Conservation (phyloP, 2,888 invertebrate genomes). For the Drosophila vallismaia region DNA sequence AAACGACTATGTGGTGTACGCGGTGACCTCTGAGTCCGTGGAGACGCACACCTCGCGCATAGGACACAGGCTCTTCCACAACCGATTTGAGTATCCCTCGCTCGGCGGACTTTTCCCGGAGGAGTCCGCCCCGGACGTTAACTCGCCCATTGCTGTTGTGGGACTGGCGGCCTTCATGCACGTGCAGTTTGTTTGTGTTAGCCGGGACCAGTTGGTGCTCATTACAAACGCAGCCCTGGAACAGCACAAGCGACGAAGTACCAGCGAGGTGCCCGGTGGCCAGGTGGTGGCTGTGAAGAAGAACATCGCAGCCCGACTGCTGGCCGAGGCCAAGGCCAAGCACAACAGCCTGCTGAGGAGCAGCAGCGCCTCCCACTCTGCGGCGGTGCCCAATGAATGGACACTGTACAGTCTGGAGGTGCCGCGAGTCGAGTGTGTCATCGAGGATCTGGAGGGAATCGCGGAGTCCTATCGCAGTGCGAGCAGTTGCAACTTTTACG, state of each 20-base stretch:
- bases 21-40: constrained; percentile 89
- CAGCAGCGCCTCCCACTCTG: constrained; percentile 56
- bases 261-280: constrained; percentile 50
- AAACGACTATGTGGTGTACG: constrained; percentile 89
- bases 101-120: constrained; percentile 81
- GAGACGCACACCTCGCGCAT: constrained; percentile 90
- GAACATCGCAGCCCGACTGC: constrained; percentile 76
- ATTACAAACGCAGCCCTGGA: constrained; percentile 79
- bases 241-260: constrained; percentile 57
- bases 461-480: constrained; percentile 87
- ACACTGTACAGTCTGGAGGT: constrained; percentile 90
- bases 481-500: constrained; percentile 88
- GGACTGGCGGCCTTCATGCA: constrained; percentile 82
- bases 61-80: constrained; percentile 86
- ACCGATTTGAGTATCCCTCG: constrained; percentile 83
- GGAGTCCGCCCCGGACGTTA: constrained; percentile 82
- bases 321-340: constrained; percentile 81
- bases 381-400: constrained; percentile 84
- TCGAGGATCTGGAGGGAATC: constrained; percentile 88
- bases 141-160: constrained; percentile 82
- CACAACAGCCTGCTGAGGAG: constrained; percentile 72
- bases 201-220: constrained; percentile 79
- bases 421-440: constrained; percentile 87
- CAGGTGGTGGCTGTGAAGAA: constrained; percentile 65
- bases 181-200: constrained; percentile 82